Base-by-base conservation (phyloP, 2,797 vertebrate genomes). In the Paguma larvata region DNA sequence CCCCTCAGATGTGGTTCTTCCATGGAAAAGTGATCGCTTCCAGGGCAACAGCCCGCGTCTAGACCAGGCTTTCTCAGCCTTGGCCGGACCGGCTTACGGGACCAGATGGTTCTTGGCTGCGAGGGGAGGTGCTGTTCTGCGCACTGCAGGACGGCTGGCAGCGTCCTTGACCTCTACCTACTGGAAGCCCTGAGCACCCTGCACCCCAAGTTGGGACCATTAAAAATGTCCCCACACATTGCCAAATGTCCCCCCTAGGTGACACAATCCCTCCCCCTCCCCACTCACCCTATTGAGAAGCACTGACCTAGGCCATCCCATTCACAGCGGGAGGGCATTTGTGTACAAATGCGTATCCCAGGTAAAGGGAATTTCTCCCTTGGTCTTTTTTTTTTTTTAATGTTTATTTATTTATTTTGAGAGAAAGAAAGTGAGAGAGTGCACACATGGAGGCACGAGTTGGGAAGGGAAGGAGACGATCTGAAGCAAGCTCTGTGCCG, bases 221-320 rank as follows among this genome's bases (percentile, higher is more conserved):
- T n/a, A 75, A 12, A 88, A 82, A 41, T 73, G 23, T 56, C 44
- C 83, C 51, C 12, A 56, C 86, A 56, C 78, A 79, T 44, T 53
- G 75, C 25, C 70, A 79, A 67, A 23, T 9, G 46, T 92, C 19
- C 16, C 53, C 46, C 53, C 46, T 16, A 5, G 5, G 9, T 65
- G 75, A 25, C 87, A 85, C 27, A 48, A 63, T 51, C 62, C 38
- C 15, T 8, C 46, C 6, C 13, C 14, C 67, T 67, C 48, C 14
- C 38, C 23, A 51, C n/a, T 34, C 2, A 44, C 4, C 3, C 53
- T 1, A 0, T 0, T 30, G 59, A 85, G n/a, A 91, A n/a, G 2
- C 8, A 16, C 13, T 51, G 30, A 53, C 1, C 21, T 8, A 18
- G 68, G 80, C 12, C 11, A 32, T 18, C 27, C 23, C 1, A 16